These are phyloP conservation scores for Sitophilus oryzae DNA, from an alignment of 1,140 invertebrate genomes.

Conservation along the genomic window DNA sequence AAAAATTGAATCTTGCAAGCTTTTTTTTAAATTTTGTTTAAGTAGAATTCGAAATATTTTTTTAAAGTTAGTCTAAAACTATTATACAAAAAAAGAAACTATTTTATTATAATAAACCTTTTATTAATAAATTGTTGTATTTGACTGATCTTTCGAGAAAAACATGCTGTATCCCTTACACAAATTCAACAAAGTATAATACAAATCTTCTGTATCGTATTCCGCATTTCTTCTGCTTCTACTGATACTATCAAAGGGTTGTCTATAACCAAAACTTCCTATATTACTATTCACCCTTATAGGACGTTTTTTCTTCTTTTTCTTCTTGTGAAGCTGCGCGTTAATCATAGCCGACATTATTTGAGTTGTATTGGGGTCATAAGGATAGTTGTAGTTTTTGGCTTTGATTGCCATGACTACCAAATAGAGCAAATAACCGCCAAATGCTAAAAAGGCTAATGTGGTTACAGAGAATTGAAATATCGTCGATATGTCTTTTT, in stretches of 20 bases:
- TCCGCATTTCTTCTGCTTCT: neutral
- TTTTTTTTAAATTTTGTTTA: too few species aligned
- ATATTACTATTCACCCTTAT: constrained; percentile 9
- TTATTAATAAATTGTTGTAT: too few species aligned
- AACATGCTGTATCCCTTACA: constrained; percentile 49
- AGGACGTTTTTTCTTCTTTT: constrained; percentile 29
- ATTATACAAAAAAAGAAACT: too few species aligned
- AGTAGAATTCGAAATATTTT: too few species aligned
- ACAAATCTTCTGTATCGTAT: constrained; percentile 44
- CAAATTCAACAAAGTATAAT: constrained; percentile 46
- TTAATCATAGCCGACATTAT: constrained; percentile 20
- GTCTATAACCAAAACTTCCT: neutral
- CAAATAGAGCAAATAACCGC: constrained; percentile 68
- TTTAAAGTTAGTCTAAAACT: too few species aligned
- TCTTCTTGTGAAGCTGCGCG: constrained; percentile 9
- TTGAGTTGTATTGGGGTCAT: constrained; percentile 15
- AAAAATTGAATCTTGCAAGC: too few species aligned
- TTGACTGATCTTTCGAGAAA: neutral
- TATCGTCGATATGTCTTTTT: constrained; percentile 55
- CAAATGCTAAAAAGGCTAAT: constrained; percentile 70
- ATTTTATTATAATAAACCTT: too few species aligned
- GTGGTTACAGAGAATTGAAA: constrained; percentile 68
- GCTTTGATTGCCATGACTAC: constrained; percentile 63
- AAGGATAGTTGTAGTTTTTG: constrained; percentile 42
- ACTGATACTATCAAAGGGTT: neutral